Evolutionary conservation across 2,113 vertebrate genomes (phyloP).

Genomic region (Xyrauchen texanus): DNA sequence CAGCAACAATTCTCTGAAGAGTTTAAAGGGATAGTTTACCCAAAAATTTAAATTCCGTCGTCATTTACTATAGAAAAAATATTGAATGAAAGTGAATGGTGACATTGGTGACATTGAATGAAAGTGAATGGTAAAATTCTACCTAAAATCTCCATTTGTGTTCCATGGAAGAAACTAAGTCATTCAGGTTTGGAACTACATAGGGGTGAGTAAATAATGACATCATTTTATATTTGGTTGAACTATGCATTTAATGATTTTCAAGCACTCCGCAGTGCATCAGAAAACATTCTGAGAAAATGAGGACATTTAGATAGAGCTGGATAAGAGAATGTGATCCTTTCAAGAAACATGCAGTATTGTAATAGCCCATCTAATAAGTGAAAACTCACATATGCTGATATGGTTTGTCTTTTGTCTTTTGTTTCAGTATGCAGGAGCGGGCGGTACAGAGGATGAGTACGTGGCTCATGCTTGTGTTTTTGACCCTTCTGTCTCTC

Average conservation of each 20-base stretch:
- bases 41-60: no score
- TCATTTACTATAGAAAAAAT: no score
- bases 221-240: no score
- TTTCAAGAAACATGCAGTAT: neutral
- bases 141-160: no score
- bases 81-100: no score
- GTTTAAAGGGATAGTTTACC: no score
- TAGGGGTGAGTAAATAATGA: no score
- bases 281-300: conserved; percentile 15
- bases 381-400: conserved; percentile 15
- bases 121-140: no score
- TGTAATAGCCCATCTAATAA: conserved; percentile 15
- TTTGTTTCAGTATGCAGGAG: conserved; percentile 82
- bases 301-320: conserved; percentile 35
- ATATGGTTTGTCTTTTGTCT: conserved; percentile 33
- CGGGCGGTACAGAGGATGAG: conserved; percentile 79
- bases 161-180: no score
- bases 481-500: conserved; percentile 81
- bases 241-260: neutral
- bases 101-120: no score
- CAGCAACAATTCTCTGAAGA: neutral
- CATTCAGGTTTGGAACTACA: no score
- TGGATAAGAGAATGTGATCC: no score
- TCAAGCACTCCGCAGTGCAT: conserved; percentile 19
- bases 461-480: conserved; percentile 82